A percentile compares a stretch with the other conserved stretches of the same genome.
These are phyloP conservation scores for Clangula hyemalis DNA, from an alignment of 2,797 vertebrate genomes.

Conservation along the genomic window DNA sequence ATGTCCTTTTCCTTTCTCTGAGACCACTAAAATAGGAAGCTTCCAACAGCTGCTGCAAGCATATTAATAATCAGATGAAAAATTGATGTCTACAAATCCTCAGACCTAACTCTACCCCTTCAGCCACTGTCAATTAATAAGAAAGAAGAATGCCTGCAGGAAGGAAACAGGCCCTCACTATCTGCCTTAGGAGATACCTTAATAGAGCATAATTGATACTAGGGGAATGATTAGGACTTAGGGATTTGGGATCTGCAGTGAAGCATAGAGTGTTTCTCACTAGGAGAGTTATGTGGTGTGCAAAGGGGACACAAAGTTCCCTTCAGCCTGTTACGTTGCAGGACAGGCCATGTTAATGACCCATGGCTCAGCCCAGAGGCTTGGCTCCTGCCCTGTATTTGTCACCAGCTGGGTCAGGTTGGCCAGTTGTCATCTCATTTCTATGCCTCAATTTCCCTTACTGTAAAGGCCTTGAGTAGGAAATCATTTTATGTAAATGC, in stretches of 20 bases:
- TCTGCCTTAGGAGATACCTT: neutral
- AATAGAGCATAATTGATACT: neutral
- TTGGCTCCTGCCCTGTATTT: neutral
- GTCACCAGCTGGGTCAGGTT: neutral
- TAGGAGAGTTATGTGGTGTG: neutral
- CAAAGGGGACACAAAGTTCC: neutral
- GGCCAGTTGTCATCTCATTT: neutral
- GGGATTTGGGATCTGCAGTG: neutral
- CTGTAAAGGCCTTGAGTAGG: neutral
- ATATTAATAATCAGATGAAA: conserved; percentile 50
- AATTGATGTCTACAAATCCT: conserved; percentile 21
- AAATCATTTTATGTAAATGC: neutral
- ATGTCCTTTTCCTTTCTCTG: neutral
- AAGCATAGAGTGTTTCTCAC: neutral
- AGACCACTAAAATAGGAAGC: conserved; percentile 37
- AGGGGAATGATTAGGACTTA: neutral
- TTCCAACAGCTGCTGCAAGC: conserved; percentile 14
- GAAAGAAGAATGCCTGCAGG: neutral
- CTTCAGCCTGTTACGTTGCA: accelerated
- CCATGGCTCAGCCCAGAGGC: neutral
- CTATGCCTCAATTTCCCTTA: neutral
- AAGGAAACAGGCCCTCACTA: neutral
- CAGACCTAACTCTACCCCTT: conserved; percentile 8
- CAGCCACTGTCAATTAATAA: neutral
- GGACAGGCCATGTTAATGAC: no score